Evolutionary conservation across 2,888 invertebrate species (phyloP).

Genomic region (Pachymerium ferrugineum): DNA sequence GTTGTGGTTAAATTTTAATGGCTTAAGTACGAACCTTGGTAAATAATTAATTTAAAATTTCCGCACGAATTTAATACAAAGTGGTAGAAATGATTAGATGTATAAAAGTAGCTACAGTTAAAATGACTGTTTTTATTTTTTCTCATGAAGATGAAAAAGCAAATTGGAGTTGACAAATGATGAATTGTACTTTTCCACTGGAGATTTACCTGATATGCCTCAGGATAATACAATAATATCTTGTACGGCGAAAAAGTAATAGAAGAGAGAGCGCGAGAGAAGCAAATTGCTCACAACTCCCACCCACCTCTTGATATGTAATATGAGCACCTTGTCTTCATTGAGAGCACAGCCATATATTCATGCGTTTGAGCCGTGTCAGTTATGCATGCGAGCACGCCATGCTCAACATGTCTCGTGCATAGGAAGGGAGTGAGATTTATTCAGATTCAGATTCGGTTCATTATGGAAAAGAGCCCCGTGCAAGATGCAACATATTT

Average conservation of each 20-base stretch:
- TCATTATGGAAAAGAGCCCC: constrained; percentile 23
- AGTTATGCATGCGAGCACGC: constrained; percentile 27
- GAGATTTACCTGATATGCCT: constrained; percentile 20
- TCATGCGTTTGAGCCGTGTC: constrained; percentile 22
- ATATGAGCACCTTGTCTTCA: constrained; percentile 27
- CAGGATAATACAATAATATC: constrained; percentile 21
- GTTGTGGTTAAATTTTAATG: neutral
- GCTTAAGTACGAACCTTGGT: too few species aligned
- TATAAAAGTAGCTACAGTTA: too few species aligned
- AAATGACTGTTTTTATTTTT: too few species aligned
- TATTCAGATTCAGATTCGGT: constrained; percentile 25
- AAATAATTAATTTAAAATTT: too few species aligned
- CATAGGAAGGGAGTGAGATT: constrained; percentile 22
- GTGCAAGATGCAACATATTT: constrained; percentile 22
- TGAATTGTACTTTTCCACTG: constrained; percentile 3
- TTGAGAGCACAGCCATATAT: constrained; percentile 22
- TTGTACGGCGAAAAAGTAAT: constrained; percentile 4
- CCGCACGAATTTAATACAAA: too few species aligned
- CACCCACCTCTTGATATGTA: constrained; percentile 6
- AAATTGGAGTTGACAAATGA: constrained; percentile 23
- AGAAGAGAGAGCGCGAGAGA: constrained; percentile 21
- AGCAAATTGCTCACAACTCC: constrained; percentile 1
- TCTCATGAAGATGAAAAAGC: neutral
- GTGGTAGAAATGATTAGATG: too few species aligned
- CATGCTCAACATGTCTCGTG: constrained; percentile 20